Percentiles rank a stretch among this genome's conserved stretches.
phyloP scores from a whole-genome alignment of 2,888 invertebrate species.

The Ctenicera cuprea region DNA sequence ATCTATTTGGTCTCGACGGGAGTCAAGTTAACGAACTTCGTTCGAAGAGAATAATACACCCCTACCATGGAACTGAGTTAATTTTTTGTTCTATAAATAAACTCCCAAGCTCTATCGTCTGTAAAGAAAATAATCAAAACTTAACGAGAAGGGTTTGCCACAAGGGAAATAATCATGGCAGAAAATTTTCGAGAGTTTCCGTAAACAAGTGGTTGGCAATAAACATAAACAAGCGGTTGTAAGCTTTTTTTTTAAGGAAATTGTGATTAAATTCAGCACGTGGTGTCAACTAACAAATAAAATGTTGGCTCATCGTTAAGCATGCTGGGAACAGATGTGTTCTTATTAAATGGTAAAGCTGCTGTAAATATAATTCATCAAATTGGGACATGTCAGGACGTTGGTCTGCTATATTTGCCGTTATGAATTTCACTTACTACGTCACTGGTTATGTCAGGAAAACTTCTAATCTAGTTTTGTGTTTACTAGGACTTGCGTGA shows the following conservation, averaged over 20 bases:
- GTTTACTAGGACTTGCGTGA: too few relatives aligned
- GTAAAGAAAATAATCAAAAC: neutral
- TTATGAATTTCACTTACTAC: slow-evolving; percentile 7
- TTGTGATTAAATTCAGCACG: slow-evolving; percentile 16
- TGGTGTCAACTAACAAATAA: slow-evolving; percentile 13
- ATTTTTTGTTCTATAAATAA: slow-evolving; percentile 15
- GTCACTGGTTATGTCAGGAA: slow-evolving; percentile 16
- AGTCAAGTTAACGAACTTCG: neutral
- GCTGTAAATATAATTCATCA: slow-evolving; percentile 10
- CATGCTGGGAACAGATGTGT: slow-evolving; percentile 21
- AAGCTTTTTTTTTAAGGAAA: neutral
- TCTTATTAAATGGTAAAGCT: neutral
- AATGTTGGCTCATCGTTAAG: slow-evolving; percentile 10
- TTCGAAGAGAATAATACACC: neutral
- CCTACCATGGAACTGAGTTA: neutral
- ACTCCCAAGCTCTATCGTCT: neutral
- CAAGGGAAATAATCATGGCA: neutral
- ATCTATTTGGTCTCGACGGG: neutral
- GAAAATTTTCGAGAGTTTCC: neutral
- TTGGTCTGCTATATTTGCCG: neutral
- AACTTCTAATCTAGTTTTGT: too few relatives aligned
- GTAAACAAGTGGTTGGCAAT: slow-evolving; percentile 16
- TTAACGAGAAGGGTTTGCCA: neutral
- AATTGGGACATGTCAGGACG: neutral
- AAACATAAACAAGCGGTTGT: neutral